These are phyloP conservation scores for Tinamus guttatus DNA, from an alignment of 2,113 vertebrate species.

Conservation along the genomic window DNA sequence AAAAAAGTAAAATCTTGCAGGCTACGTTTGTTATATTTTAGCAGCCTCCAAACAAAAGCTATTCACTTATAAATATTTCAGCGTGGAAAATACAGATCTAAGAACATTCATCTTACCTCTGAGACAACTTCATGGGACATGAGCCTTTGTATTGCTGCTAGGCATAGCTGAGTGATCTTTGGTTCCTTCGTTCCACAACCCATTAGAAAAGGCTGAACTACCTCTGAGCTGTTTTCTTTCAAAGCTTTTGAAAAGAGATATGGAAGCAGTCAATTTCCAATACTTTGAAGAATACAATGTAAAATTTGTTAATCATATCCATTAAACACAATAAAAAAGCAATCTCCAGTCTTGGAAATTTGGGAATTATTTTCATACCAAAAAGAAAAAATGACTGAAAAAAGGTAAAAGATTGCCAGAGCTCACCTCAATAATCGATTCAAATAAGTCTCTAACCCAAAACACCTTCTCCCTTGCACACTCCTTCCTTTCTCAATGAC, in stretches of 20 bases:
- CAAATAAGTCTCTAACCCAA: not conserved
- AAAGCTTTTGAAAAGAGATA: slow-evolving; percentile 85
- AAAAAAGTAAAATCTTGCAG: not conserved
- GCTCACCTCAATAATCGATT: not conserved
- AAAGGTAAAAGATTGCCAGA: not conserved
- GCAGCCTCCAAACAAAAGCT: not conserved
- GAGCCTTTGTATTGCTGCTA: slow-evolving; percentile 97
- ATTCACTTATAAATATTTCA: not conserved
- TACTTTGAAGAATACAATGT: not conserved
- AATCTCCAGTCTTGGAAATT: not conserved
- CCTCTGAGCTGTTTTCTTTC: slow-evolving; percentile 98
- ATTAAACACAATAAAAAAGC: slow-evolving; percentile 22
- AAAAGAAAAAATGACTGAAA: not conserved
- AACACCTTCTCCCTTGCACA: not conserved
- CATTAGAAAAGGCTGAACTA: slow-evolving; percentile 98
- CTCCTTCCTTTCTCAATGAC: not conserved
- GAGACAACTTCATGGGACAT: slow-evolving; percentile 99
- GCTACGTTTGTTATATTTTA: not conserved
- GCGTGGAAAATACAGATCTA: no score
- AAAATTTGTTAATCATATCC: not conserved
- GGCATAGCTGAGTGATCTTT: slow-evolving; percentile 97
- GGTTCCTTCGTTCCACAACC: slow-evolving; percentile 99
- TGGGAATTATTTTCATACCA: not conserved
- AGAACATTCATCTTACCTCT: slow-evolving; percentile 83
- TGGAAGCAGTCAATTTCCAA: not conserved